These are phyloP conservation scores for Dallia pectoralis DNA, from an alignment of 2,797 vertebrate genomes.

Conservation along the genomic window DNA sequence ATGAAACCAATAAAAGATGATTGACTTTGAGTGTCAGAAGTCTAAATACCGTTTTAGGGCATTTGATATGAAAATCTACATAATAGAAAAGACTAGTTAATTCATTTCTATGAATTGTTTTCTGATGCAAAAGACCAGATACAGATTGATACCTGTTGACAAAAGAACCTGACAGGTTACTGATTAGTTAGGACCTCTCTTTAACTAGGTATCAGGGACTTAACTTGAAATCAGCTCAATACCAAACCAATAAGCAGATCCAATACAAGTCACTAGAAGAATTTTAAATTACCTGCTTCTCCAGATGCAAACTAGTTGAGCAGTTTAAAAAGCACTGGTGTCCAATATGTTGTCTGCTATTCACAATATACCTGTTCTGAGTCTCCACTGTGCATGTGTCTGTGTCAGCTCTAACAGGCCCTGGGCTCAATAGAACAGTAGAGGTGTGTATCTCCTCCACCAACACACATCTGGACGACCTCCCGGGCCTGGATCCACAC, in stretches of 20 bases:
- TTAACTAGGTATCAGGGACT: too few species aligned
- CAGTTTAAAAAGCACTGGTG: not conserved
- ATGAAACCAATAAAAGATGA: too few species aligned
- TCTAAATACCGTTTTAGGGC: too few species aligned
- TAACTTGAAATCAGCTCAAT: too few species aligned
- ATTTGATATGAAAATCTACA: too few species aligned
- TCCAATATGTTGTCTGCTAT: not conserved
- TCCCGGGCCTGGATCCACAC: slow-evolving; percentile 54
- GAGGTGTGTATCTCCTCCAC: slow-evolving; percentile 80
- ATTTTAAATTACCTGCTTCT: not conserved
- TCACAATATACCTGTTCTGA: not conserved
- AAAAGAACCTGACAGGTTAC: too few species aligned
- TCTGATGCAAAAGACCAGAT: too few species aligned
- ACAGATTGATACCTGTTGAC: too few species aligned
- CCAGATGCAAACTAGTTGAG: not conserved
- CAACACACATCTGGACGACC: slow-evolving; percentile 75
- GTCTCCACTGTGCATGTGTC: slow-evolving; percentile 9
- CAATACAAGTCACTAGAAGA: not conserved
- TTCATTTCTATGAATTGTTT: too few species aligned
- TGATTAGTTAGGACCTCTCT: too few species aligned
- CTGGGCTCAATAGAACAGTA: slow-evolving; percentile 79
- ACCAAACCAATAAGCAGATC: not conserved
- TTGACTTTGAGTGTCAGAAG: too few species aligned
- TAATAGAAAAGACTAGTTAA: too few species aligned
- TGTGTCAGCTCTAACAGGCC: slow-evolving; percentile 86